A percentile compares a stretch with the other conserved stretches of the same genome.
Evolutionary conservation across 2,797 vertebrate genomes (phyloP).

Genomic region (Chrysocyon brachyurus): DNA sequence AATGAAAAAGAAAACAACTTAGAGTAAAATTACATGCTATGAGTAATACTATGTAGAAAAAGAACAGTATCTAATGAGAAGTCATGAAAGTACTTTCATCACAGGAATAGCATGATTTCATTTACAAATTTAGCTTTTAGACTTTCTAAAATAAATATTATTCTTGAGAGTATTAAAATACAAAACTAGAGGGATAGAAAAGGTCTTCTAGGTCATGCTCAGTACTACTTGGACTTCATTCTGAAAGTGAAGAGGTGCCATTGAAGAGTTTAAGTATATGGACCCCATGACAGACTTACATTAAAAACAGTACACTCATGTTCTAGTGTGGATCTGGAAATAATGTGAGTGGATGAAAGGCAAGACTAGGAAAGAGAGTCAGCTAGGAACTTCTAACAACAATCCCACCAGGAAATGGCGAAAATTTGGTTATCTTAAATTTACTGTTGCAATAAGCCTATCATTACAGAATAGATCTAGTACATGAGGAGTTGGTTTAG

Average conservation of each 20-base stretch:
- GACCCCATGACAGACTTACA: neutral
- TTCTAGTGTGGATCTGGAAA: neutral
- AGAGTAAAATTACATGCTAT: neutral
- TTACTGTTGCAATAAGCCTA: neutral
- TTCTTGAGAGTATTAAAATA: neutral
- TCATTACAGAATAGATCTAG: neutral
- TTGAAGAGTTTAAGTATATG: neutral
- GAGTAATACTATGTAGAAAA: neutral
- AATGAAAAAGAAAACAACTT: neutral
- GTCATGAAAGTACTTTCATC: neutral
- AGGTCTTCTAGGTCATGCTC: neutral
- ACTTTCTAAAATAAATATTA: slow-evolving; percentile 26
- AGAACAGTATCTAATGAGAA: neutral
- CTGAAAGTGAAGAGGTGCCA: neutral
- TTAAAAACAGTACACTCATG: neutral
- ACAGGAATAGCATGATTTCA: neutral
- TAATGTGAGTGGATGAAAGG: neutral
- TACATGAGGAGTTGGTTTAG: neutral
- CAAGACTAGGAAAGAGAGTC: neutral
- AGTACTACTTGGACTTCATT: neutral
- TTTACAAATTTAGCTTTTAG: neutral
- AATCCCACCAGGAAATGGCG: neutral
- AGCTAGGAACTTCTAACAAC: neutral
- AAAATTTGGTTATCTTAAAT: neutral
- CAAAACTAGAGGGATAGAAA: neutral